A percentile compares a stretch with the other conserved stretches of the same genome.
These are phyloP conservation scores for Euura lappo DNA, from an alignment of 1,140 invertebrate species.

Conservation along the genomic window DNA sequence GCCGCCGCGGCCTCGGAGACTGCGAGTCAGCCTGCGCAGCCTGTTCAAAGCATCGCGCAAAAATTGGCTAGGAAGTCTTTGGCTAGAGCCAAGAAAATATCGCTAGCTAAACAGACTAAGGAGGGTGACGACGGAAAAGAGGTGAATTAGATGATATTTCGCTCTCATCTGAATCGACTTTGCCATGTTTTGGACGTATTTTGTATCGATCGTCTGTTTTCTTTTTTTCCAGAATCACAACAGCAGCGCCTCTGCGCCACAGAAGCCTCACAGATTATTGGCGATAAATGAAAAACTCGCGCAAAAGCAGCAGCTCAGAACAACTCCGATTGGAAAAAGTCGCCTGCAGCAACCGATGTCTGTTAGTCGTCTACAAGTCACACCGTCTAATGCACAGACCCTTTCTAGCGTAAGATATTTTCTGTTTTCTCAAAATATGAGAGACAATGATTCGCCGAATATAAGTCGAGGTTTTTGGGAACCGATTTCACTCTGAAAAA, in stretches of 20 bases:
- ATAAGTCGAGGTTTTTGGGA: background rate
- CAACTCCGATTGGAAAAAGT: constrained; percentile 47
- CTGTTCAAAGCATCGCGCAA: constrained; percentile 29
- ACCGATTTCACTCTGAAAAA: no score
- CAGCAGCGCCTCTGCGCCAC: constrained; percentile 13
- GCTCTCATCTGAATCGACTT: no score
- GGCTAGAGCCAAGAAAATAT: constrained; percentile 50
- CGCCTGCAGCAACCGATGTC: constrained; percentile 43
- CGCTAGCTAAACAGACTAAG: constrained; percentile 41
- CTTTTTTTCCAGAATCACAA: constrained; percentile 32
- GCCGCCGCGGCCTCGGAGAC: constrained; percentile 29
- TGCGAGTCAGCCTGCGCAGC: background rate
- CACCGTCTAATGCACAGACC: constrained; percentile 38
- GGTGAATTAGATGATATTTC: constrained; percentile 30
- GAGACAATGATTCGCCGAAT: no score
- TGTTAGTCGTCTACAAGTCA: constrained; percentile 39
- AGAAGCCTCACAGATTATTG: constrained; percentile 26
- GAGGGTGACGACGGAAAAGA: constrained; percentile 45
- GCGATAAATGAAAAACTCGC: constrained; percentile 29
- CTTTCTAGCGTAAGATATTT: constrained; percentile 28
- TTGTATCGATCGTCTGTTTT: background rate
- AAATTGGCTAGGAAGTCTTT: constrained; percentile 49
- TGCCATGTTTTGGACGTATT: no score
- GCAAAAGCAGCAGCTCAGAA: constrained; percentile 33
- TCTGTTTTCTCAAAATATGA: background rate